phyloP scores from a whole-genome alignment of 2,797 vertebrate species.

The Sphenodon punctatus region DNA sequence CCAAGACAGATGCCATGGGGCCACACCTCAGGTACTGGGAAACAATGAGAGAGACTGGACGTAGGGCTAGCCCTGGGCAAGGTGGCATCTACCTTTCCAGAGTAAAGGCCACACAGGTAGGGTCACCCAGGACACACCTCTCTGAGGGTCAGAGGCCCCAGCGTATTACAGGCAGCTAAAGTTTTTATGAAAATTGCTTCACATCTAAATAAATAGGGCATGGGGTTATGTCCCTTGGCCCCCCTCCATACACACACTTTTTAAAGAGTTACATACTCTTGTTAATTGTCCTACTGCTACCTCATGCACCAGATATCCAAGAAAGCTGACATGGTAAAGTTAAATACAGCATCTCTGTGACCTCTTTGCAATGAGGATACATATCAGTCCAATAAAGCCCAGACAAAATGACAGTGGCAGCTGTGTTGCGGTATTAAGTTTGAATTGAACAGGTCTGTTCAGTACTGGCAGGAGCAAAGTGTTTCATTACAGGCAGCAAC shows the following conservation, averaged over 20 bases:
- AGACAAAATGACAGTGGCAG: constrained; percentile 89
- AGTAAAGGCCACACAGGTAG: no score
- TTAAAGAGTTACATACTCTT: constrained; percentile 31
- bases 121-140: no score
- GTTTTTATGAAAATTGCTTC: neutral
- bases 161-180: no score
- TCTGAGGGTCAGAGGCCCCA: no score
- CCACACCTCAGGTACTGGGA: no score
- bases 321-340: constrained; percentile 71
- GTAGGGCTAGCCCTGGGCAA: no score
- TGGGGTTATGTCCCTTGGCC: neutral
- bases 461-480: constrained; percentile 66
- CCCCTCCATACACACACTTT: neutral
- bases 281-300: constrained; percentile 59
- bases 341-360: constrained; percentile 69
- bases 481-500: constrained; percentile 70
- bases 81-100: no score
- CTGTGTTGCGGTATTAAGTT: constrained; percentile 82
- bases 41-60: no score
- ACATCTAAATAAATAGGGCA: neutral
- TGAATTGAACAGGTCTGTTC: constrained; percentile 77
- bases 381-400: constrained; percentile 80
- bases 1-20: no score
- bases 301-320: constrained; percentile 61
- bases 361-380: constrained; percentile 70